A percentile compares a stretch with the other conserved stretches of the same genome.
phyloP scores from a whole-genome alignment of 1,140 invertebrate genomes.

The Patella vulgata region DNA sequence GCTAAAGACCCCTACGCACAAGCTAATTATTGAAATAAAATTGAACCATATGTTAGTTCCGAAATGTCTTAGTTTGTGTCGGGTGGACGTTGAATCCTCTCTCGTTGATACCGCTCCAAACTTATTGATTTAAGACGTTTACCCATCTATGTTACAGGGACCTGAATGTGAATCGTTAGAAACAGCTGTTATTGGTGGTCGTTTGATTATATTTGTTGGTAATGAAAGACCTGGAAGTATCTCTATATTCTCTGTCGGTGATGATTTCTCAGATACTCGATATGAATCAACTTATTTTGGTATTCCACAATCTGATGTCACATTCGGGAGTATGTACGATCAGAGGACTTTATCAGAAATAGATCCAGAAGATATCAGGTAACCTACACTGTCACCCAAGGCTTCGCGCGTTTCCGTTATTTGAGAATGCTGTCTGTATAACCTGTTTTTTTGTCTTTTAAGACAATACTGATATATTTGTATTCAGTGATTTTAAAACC shows the following conservation, averaged over 20 bases:
- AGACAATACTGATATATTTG: no score
- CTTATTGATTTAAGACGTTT: background rate
- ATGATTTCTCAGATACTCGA: constrained; percentile 12
- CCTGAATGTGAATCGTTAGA: constrained; percentile 36
- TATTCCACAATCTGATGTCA: constrained; percentile 7
- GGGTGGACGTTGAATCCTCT: no score
- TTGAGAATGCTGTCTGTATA: no score
- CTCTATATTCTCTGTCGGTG: constrained; percentile 36
- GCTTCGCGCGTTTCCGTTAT: no score
- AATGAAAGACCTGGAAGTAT: constrained; percentile 37
- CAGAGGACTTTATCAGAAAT: constrained; percentile 19
- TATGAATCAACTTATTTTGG: constrained; percentile 21
- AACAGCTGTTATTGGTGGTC: constrained; percentile 21
- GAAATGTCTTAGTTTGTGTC: no score
- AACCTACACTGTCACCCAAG: background rate
- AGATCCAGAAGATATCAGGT: constrained; percentile 38
- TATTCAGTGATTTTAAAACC: no score
- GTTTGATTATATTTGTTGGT: constrained; percentile 32
- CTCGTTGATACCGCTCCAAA: no score
- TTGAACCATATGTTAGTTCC: no score
- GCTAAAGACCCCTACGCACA: no score
- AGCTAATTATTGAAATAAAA: no score
- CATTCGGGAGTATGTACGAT: constrained; percentile 29
- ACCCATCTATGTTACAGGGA: constrained; percentile 20
- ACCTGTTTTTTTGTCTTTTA: no score